Conservation (phyloP, 2,797 vertebrate species). For the Manis javanica region DNA sequence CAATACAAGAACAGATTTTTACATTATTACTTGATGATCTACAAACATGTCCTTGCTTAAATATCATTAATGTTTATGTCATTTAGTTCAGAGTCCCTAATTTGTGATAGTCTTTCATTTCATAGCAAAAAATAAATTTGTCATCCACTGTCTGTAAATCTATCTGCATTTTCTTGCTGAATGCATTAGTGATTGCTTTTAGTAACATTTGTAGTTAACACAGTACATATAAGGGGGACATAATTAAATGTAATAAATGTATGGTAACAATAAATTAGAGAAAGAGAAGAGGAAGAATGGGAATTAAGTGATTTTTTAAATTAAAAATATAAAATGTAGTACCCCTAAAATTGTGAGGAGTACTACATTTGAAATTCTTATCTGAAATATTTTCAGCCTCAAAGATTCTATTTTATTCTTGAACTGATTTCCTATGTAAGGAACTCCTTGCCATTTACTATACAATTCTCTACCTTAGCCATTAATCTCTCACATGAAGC, state of each 20-base stretch:
- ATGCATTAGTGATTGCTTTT: neutral
- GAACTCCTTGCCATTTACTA: conserved; percentile 19
- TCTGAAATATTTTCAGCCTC: conserved; percentile 37
- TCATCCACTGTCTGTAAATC: neutral
- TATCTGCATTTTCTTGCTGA: conserved; percentile 10
- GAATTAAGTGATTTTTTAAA: neutral
- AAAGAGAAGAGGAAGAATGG: neutral
- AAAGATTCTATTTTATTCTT: conserved; percentile 50
- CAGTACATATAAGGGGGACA: neutral
- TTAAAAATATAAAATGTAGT: neutral
- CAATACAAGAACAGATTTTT: neutral
- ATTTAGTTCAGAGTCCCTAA: neutral
- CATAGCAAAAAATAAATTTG: neutral
- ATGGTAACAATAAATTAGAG: neutral
- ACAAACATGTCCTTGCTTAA: neutral
- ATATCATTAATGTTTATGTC: neutral
- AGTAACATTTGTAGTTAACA: neutral
- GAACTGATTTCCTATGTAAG: conserved; percentile 45
- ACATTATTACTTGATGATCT: neutral
- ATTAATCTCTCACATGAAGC: conserved; percentile 77
- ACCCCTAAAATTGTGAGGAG: neutral
- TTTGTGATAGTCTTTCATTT: neutral
- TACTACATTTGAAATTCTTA: conserved; percentile 40
- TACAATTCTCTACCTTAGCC: conserved; percentile 57
- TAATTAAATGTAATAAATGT: conserved; percentile 25